Evolutionary conservation across 2,888 invertebrate species (phyloP).

Genomic region (Lasius fuliginosus): DNA sequence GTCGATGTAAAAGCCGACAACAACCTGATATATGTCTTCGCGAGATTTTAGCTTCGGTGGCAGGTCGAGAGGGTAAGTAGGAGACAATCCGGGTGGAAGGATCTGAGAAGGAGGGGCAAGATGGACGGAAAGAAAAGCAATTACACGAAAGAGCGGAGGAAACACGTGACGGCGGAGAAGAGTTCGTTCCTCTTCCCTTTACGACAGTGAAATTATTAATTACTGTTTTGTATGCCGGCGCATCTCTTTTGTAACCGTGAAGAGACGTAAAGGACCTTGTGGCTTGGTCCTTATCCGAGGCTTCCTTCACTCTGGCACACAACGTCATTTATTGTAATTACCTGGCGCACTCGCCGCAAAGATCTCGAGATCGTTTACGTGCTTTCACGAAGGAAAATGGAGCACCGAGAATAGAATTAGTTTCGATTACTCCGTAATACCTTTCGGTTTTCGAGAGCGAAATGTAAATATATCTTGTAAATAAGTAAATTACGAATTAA

Average conservation of each 20-base stretch:
- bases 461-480: background rate
- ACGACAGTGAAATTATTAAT: conserved; percentile 82
- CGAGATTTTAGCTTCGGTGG: background rate
- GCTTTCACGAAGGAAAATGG: background rate
- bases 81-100: conserved; percentile 40
- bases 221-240: conserved; percentile 79
- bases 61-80: conserved; percentile 41
- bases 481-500: background rate
- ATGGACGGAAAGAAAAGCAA: conserved; percentile 74
- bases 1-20: background rate
- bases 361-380: conserved; percentile 36
- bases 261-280: conserved; percentile 60
- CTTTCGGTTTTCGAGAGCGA: background rate
- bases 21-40: background rate
- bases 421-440: background rate
- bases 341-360: conserved; percentile 51
- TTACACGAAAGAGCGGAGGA: conserved; percentile 67
- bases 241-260: conserved; percentile 69
- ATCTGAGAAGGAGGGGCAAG: conserved; percentile 22
- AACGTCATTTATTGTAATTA: conserved; percentile 52
- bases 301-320: background rate
- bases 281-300: conserved; percentile 15
- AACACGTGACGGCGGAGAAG: conserved; percentile 45
- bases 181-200: conserved; percentile 65
- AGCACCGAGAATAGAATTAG: background rate